phyloP scores from a whole-genome alignment of 2,797 vertebrate genomes.

The Bucorvus abyssinicus region DNA sequence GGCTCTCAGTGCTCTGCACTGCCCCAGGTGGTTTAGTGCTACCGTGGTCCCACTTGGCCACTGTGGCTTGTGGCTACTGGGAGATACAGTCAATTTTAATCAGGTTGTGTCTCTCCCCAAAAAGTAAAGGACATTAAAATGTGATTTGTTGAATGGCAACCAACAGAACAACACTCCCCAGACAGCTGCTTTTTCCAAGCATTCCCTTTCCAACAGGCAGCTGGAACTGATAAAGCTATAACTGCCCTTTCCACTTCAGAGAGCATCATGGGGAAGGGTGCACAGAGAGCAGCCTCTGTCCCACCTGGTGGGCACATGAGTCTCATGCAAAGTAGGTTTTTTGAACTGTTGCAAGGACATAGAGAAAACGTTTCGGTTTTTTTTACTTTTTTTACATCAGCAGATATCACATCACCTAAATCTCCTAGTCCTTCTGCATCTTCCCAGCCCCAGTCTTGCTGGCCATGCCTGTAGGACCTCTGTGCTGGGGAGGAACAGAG shows the following conservation, averaged over 20 bases:
- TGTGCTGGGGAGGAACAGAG: not conserved
- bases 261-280: not conserved
- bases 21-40: not conserved
- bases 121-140: not conserved
- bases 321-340: not conserved
- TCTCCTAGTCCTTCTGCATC: not conserved
- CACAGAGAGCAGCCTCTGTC: not conserved
- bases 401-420: not conserved
- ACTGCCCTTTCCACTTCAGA: not conserved
- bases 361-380: not conserved
- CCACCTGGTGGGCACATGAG: not conserved
- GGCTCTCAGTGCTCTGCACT: not conserved
- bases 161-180: not conserved
- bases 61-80: not conserved
- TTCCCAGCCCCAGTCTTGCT: not conserved
- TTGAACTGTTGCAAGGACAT: not conserved
- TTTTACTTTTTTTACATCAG: not conserved
- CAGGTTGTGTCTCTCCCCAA: not conserved
- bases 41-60: not conserved
- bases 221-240: constrained; percentile 1
- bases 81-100: not conserved
- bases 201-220: not conserved
- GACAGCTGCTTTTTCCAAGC: not conserved
- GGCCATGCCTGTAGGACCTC: not conserved
- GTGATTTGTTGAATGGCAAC: not conserved